A percentile compares a stretch with the other conserved stretches of the same genome.
Conservation (phyloP, 2,797 vertebrate species). For the Epinephelus awoara region DNA sequence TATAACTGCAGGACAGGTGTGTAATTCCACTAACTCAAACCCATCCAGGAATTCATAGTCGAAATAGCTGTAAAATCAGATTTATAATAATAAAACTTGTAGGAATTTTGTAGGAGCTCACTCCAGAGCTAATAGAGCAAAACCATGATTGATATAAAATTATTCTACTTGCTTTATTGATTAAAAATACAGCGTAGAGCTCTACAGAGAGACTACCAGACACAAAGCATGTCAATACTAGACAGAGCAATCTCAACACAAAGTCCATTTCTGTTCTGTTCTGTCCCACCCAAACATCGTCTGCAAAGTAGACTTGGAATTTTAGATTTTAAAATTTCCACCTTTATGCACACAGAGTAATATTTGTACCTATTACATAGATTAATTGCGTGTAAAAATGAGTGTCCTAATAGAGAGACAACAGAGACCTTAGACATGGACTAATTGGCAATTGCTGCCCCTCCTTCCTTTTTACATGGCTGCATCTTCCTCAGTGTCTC, state of each 20-base stretch:
- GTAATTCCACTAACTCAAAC: not conserved
- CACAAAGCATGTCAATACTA: fast-evolving
- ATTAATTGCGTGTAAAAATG: not conserved
- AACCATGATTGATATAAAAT: not conserved
- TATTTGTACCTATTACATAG: not conserved
- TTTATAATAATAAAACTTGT: not conserved
- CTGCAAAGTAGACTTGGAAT: not conserved
- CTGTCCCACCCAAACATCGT: not conserved
- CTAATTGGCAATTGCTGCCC: not conserved
- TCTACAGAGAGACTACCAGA: fast-evolving
- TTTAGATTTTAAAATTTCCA: not conserved
- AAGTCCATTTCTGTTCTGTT: not conserved
- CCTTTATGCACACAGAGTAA: not conserved
- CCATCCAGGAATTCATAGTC: no score
- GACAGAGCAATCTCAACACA: not conserved
- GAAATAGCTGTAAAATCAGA: not conserved
- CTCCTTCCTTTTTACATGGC: not conserved
- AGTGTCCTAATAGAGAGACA: not conserved
- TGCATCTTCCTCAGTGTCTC: not conserved
- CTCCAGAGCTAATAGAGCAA: not conserved
- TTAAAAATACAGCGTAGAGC: not conserved
- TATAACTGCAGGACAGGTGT: not conserved
- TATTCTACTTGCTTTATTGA: not conserved
- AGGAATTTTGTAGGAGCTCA: not conserved
- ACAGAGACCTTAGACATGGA: not conserved